Conservation (phyloP, 2,113 vertebrate genomes). For the Rhea pennata region DNA sequence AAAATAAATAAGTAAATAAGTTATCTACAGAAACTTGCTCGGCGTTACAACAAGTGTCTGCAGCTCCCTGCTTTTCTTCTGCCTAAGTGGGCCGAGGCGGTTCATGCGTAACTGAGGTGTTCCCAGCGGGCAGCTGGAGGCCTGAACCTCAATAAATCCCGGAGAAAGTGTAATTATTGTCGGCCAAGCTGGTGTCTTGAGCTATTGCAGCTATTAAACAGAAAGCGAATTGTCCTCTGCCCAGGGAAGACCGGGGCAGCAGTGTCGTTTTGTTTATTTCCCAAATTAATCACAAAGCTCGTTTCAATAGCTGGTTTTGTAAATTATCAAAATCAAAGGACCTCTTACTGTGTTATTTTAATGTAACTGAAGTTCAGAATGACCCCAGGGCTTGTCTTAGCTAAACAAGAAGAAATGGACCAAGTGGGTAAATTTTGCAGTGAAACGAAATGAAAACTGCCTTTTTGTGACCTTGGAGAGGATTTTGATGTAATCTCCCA, state of each 20-base stretch:
- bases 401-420: not conserved
- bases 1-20: not conserved
- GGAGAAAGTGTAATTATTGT: constrained; percentile 20
- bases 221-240: constrained; percentile 11
- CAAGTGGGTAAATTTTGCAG: not conserved
- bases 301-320: not conserved
- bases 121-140: not conserved
- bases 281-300: constrained; percentile 9
- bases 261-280: constrained; percentile 18
- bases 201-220: not conserved
- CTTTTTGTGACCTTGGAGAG: not conserved
- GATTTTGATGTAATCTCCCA: not conserved
- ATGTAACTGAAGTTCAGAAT: constrained; percentile 24
- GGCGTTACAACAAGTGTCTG: not conserved
- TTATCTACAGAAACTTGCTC: not conserved
- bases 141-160: constrained; percentile 1
- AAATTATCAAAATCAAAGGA: constrained; percentile 29
- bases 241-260: not conserved
- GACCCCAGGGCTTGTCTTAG: constrained; percentile 13
- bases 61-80: not conserved
- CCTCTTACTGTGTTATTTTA: constrained; percentile 13
- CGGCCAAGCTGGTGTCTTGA: not conserved
- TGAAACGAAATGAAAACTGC: not conserved
- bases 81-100: not conserved
- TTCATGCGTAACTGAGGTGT: not conserved